These are phyloP conservation scores for Columbina picui DNA, from an alignment of 2,113 vertebrate species.

Conservation along the genomic window DNA sequence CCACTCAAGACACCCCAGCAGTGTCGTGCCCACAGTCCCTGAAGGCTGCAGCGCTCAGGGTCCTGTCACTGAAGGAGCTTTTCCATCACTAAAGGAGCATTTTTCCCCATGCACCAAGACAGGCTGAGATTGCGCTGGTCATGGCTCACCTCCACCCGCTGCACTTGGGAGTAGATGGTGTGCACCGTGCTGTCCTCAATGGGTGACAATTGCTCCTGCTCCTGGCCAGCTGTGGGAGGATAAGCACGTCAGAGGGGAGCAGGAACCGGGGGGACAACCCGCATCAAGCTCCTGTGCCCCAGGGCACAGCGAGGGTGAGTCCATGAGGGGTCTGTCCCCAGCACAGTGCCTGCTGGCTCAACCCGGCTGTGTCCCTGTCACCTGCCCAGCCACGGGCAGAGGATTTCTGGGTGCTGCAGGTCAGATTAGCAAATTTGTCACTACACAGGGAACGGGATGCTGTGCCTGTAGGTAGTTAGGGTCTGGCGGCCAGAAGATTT, in stretches of 20 bases:
- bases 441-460: neutral
- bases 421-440: neutral
- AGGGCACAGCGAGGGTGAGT: too few relatives aligned
- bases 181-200: fast-evolving
- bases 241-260: neutral
- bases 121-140: fast-evolving
- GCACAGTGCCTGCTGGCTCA: fast-evolving
- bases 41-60: fast-evolving
- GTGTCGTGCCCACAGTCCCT: fast-evolving
- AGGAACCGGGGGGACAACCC: neutral
- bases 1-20: neutral
- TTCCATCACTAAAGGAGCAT: neutral
- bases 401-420: neutral
- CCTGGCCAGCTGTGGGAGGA: fast-evolving
- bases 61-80: neutral
- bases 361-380: fast-evolving
- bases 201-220: fast-evolving
- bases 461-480: too few relatives aligned
- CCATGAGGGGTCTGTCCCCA: fast-evolving
- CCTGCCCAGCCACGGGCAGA: fast-evolving
- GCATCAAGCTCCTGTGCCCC: fast-evolving
- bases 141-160: neutral
- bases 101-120: fast-evolving
- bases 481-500: too few relatives aligned
- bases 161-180: slow-evolving; percentile 30